Evolutionary conservation across 2,797 vertebrate genomes (phyloP).

Genomic region (Onychomys leucogaster): DNA sequence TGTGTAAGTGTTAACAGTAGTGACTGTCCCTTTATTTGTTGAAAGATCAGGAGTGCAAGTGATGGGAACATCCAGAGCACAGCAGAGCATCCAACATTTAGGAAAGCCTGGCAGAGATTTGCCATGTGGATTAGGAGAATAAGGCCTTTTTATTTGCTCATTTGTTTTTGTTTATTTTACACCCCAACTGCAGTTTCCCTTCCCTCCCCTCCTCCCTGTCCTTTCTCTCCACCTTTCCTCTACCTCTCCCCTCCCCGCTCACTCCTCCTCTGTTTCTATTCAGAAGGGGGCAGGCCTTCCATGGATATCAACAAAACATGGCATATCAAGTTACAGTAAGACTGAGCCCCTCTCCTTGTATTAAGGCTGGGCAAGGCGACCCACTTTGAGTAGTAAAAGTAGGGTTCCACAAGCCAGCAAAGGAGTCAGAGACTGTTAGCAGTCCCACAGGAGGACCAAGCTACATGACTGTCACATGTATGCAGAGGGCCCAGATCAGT

Average conservation of each 20-base stretch:
- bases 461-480: background rate
- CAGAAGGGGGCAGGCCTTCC: background rate
- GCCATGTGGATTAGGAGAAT: background rate
- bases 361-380: background rate
- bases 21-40: slow-evolving; percentile 10
- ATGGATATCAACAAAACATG: background rate
- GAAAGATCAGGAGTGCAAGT: background rate
- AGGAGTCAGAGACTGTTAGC: background rate
- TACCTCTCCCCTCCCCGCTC: accelerated
- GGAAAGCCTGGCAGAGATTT: background rate
- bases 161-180: background rate
- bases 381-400: background rate
- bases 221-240: background rate
- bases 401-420: background rate
- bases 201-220: background rate
- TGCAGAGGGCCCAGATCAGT: background rate
- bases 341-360: background rate
- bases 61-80: background rate
- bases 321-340: background rate
- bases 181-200: background rate
- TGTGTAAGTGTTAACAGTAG: background rate
- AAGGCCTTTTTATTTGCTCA: background rate
- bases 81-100: background rate
- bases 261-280: background rate
- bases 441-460: background rate